A percentile compares a stretch with the other conserved stretches of the same genome.
Conservation (phyloP, 2,888 invertebrate species). For the Asteroscopus sphinx region DNA sequence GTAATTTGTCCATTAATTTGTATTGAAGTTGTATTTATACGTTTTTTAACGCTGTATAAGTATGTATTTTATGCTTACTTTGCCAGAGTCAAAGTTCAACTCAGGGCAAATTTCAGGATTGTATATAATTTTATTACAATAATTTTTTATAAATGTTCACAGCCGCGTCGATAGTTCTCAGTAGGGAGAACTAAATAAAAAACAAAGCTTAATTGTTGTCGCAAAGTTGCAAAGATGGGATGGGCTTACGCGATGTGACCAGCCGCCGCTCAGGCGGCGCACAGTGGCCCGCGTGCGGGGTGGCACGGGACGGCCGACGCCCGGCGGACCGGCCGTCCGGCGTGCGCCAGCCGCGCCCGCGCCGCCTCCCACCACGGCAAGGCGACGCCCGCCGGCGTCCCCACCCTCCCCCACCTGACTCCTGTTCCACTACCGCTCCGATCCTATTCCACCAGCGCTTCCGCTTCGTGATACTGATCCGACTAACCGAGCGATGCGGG, state of each 20-base stretch:
- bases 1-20: neutral
- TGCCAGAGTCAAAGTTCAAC: slow-evolving; percentile 20
- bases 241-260: slow-evolving; percentile 93
- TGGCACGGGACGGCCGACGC: slow-evolving; percentile 84
- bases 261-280: slow-evolving; percentile 89
- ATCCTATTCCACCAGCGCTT: slow-evolving; percentile 76
- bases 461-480: slow-evolving; percentile 84
- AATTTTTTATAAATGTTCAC: slow-evolving; percentile 88
- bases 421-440: slow-evolving; percentile 53
- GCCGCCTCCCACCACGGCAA: slow-evolving; percentile 82
- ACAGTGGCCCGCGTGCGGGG: slow-evolving; percentile 79
- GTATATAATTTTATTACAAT: slow-evolving; percentile 66
- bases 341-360: slow-evolving; percentile 80
- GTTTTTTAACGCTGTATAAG: slow-evolving; percentile 25
- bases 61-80: slow-evolving; percentile 32
- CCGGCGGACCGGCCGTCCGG: slow-evolving; percentile 72
- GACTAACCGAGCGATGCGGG: slow-evolving; percentile 84
- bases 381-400: slow-evolving; percentile 82
- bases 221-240: slow-evolving; percentile 90
- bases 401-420: slow-evolving; percentile 56
- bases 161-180: slow-evolving; percentile 85
- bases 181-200: slow-evolving; percentile 73
- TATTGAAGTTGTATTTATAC: neutral
- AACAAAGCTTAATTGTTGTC: slow-evolving; percentile 90
- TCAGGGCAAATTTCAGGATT: slow-evolving; percentile 41